Evolutionary conservation across 2,797 vertebrate species (phyloP).

Genomic region (Hypotaenidia okinawae): DNA sequence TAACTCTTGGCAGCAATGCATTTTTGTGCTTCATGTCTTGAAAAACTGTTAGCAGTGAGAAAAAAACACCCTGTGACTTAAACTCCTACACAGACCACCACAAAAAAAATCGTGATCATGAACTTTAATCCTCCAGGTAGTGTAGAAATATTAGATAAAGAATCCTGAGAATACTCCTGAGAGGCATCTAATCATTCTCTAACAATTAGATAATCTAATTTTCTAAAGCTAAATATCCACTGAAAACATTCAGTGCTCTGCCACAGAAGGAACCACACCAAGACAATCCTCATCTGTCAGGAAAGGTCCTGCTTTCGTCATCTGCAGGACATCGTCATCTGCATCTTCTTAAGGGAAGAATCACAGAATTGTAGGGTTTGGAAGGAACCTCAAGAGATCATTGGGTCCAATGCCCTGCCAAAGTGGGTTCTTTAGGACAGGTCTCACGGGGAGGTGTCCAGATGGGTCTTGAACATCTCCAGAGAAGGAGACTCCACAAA

Average conservation of each 20-base stretch:
- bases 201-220: not conserved
- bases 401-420: too few species aligned
- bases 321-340: too few species aligned
- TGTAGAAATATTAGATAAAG: not conserved
- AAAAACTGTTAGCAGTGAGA: not conserved
- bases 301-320: not conserved
- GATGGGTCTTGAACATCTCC: too few species aligned
- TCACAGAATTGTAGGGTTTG: too few species aligned
- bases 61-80: not conserved
- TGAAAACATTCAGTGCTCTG: not conserved
- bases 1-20: not conserved
- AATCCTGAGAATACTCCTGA: not conserved
- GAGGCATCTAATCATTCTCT: not conserved
- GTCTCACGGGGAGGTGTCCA: too few species aligned
- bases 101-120: not conserved
- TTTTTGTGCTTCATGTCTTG: not conserved
- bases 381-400: too few species aligned
- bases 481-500: not conserved
- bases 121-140: not conserved
- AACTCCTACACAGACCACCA: not conserved
- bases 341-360: not conserved
- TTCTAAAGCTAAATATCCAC: not conserved
- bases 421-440: too few species aligned
- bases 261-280: not conserved
- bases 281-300: not conserved